These are phyloP conservation scores for Phyllotreta cruciferae DNA, from an alignment of 2,888 invertebrate genomes.

Conservation along the genomic window DNA sequence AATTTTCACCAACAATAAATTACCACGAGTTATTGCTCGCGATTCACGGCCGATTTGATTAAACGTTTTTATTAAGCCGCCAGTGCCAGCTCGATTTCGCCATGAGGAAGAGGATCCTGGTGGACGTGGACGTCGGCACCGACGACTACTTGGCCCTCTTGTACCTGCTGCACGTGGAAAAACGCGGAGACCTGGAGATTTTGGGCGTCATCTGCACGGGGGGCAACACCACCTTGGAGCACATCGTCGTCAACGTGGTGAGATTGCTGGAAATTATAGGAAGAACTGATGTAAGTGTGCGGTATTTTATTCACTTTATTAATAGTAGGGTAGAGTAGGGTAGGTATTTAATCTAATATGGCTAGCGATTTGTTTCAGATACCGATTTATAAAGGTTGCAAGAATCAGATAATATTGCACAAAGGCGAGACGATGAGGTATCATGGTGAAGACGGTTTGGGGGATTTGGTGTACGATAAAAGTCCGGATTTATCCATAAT, in stretches of 20 bases:
- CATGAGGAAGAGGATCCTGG: slow-evolving; percentile 55
- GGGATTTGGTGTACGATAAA: slow-evolving; percentile 65
- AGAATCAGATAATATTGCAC: slow-evolving; percentile 61
- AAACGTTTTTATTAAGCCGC: too few species aligned
- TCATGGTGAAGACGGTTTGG: slow-evolving; percentile 76
- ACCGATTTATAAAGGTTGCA: slow-evolving; percentile 73
- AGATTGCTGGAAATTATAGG: slow-evolving; percentile 68
- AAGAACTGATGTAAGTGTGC: slow-evolving; percentile 68
- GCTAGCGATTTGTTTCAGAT: slow-evolving; percentile 61
- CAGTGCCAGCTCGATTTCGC: too few species aligned
- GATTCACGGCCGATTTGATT: too few species aligned
- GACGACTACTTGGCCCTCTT: slow-evolving; percentile 72
- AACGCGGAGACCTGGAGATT: slow-evolving; percentile 61
- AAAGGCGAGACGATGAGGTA: slow-evolving; percentile 58
- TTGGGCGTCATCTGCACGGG: slow-evolving; percentile 76
- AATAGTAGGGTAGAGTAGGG: too few species aligned
- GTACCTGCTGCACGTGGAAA: slow-evolving; percentile 65
- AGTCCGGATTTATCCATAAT: slow-evolving; percentile 51
- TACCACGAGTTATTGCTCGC: too few species aligned
- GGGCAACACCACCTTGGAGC: slow-evolving; percentile 76
- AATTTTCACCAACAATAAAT: too few species aligned
- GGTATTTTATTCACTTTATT: not conserved
- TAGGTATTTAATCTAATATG: too few species aligned
- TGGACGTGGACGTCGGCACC: slow-evolving; percentile 70
- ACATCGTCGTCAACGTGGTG: slow-evolving; percentile 74